Percentiles rank a stretch among this genome's conserved stretches.
phyloP scores from a whole-genome alignment of 2,888 invertebrate genomes.

The Molorchus minor region DNA sequence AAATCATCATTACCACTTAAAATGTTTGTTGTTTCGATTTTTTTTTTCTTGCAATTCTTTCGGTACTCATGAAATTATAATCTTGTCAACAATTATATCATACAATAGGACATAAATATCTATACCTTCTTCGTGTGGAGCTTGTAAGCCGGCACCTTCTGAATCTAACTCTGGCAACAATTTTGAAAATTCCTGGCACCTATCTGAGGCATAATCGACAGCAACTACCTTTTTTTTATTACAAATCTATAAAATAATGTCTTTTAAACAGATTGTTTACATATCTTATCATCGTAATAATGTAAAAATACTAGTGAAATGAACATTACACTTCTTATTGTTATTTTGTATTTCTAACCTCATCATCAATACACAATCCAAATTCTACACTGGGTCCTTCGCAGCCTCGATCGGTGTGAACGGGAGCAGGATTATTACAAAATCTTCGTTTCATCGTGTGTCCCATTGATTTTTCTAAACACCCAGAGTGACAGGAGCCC shows the following conservation, averaged over 20 bases:
- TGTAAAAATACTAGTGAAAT: constrained; percentile 5
- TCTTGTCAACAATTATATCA: neutral
- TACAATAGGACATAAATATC: constrained; percentile 29
- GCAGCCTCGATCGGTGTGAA: constrained; percentile 68
- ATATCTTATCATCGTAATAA: no score
- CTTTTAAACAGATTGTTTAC: no score
- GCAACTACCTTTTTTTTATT: constrained; percentile 65
- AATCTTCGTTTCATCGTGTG: constrained; percentile 67
- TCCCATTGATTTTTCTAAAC: constrained; percentile 71
- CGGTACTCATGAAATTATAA: no score
- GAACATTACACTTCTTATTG: neutral
- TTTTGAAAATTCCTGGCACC: constrained; percentile 72
- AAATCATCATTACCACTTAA: no score
- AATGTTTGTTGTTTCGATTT: no score
- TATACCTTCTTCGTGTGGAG: constrained; percentile 74
- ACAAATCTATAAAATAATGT: constrained; percentile 61
- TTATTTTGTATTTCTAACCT: constrained; percentile 59
- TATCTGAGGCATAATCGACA: constrained; percentile 69
- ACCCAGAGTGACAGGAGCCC: constrained; percentile 73
- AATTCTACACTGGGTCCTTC: constrained; percentile 72
- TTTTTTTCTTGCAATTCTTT: no score
- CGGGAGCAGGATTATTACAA: constrained; percentile 66
- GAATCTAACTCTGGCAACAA: constrained; percentile 71
- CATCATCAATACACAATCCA: constrained; percentile 73
- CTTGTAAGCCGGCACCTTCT: constrained; percentile 76